A percentile compares a stretch with the other conserved stretches of the same genome.
Conservation (phyloP, 2,797 vertebrate species). For the Semotilus atromaculatus region DNA sequence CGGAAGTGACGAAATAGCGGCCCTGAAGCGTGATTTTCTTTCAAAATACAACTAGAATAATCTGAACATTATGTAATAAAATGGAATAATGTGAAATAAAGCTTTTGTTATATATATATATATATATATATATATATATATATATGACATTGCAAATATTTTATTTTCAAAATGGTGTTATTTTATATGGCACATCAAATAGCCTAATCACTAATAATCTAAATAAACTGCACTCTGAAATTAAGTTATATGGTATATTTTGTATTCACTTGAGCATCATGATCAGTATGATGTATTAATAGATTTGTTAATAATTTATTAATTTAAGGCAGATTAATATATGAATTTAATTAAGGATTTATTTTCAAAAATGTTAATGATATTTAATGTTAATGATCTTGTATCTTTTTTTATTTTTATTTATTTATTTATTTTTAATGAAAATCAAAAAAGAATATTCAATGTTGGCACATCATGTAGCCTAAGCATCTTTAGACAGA, state of each 20-base stretch:
- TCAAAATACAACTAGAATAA: constrained; percentile 22
- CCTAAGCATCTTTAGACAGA: neutral
- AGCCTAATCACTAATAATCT: neutral
- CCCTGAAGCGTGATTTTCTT: neutral
- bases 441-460: neutral
- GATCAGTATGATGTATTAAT: neutral
- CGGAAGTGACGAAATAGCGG: constrained; percentile 34
- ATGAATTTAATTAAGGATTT: neutral
- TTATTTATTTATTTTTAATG: too few relatives aligned
- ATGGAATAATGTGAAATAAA: neutral
- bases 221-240: neutral
- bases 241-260: neutral
- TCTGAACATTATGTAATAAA: neutral
- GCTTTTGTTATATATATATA: too few relatives aligned
- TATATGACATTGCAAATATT: neutral
- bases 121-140: too few relatives aligned
- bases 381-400: neutral
- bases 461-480: neutral
- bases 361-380: neutral
- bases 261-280: neutral
- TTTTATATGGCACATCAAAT: neutral
- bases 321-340: neutral
- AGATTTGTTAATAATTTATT: neutral
- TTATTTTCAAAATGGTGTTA: too few relatives aligned
- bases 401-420: neutral